Percentiles rank a stretch among this genome's conserved stretches.
Conservation (phyloP, 2,797 vertebrate species). For the Melanotaenia nigrans region DNA sequence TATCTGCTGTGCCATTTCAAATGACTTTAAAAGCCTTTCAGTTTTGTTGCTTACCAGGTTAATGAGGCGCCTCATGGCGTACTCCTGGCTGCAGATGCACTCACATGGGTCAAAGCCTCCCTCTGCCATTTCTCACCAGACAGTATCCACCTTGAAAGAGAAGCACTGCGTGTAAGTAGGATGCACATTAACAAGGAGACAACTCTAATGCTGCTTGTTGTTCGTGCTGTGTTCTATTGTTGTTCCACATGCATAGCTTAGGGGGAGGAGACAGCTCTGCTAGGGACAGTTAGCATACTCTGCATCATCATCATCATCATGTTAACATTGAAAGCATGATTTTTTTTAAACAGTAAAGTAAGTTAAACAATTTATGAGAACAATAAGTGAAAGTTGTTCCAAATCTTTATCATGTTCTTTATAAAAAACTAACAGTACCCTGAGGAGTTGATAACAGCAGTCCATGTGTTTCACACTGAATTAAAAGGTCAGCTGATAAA, state of each 20-base stretch:
- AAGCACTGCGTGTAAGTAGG: conserved; percentile 24
- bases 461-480: too few relatives aligned
- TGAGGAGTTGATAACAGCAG: neutral
- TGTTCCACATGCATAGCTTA: conserved; percentile 14
- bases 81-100: conserved; percentile 95
- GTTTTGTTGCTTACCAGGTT: conserved; percentile 90
- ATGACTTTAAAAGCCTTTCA: neutral
- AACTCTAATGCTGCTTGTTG: conserved; percentile 40
- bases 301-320: neutral
- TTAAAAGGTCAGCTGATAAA: neutral
- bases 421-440: neutral
- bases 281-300: conserved; percentile 23
- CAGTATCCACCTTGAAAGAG: conserved; percentile 49
- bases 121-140: conserved; percentile 90
- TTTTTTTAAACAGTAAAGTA: too few relatives aligned
- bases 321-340: too few relatives aligned
- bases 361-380: too few relatives aligned
- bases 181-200: conserved; percentile 27
- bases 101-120: conserved; percentile 97
- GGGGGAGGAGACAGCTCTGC: conserved; percentile 64
- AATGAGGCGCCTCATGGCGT: conserved; percentile 96
- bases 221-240: conserved; percentile 40
- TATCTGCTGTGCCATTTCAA: neutral
- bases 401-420: neutral
- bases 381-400: too few relatives aligned